Evolutionary conservation across 2,888 invertebrate species (phyloP).

Genomic region (Epinotia bilunana): DNA sequence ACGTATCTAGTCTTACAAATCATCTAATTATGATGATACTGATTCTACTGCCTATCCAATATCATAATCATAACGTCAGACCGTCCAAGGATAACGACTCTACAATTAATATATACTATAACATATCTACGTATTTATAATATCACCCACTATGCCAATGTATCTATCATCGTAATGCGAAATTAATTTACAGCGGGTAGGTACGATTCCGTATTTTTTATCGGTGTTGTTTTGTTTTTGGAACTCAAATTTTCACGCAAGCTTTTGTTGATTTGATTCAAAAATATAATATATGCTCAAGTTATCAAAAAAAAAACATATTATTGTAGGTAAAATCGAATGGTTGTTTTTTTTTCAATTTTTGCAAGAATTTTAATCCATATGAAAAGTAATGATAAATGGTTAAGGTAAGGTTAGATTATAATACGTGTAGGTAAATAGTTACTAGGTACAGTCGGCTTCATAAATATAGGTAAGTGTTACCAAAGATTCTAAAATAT

Average conservation of each 20-base stretch:
- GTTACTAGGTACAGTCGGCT: no score
- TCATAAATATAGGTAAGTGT: no score
- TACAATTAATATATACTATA: conserved; percentile 27
- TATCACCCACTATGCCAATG: conserved; percentile 25
- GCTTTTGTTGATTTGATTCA: conserved; percentile 5
- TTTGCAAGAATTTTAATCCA: neutral
- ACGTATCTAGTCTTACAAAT: conserved; percentile 37
- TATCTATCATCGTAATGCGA: conserved; percentile 37
- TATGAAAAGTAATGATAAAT: neutral
- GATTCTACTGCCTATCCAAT: conserved; percentile 22
- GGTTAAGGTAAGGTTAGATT: no score
- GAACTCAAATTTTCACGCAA: neutral
- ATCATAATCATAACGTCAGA: conserved; percentile 28
- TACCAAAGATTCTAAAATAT: no score
- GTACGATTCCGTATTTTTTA: conserved; percentile 35
- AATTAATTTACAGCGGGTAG: conserved; percentile 27
- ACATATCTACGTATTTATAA: conserved; percentile 15
- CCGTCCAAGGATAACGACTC: conserved; percentile 40
- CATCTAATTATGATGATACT: conserved; percentile 43
- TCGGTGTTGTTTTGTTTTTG: neutral
- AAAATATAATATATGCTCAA: neutral
- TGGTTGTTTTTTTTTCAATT: neutral
- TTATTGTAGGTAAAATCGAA: neutral
- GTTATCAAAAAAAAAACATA: neutral
- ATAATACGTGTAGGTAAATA: no score